Conservation (phyloP, 2,888 invertebrate species). For the Spicauda simplicius region DNA sequence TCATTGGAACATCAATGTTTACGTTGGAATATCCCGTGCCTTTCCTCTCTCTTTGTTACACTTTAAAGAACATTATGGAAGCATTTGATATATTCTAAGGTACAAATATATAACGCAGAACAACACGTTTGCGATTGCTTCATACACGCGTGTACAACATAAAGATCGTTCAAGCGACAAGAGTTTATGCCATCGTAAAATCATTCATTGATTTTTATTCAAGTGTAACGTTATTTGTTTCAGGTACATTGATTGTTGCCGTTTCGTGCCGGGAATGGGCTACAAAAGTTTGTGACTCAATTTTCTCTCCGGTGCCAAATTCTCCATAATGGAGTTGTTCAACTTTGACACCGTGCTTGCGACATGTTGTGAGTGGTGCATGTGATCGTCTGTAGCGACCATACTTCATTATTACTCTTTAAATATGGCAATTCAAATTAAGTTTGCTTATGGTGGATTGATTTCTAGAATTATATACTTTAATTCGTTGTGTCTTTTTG, state of each 20-base stretch:
- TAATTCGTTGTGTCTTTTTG: too few relatives aligned
- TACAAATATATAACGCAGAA: too few relatives aligned
- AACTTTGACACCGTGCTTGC: constrained; percentile 34
- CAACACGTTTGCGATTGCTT: too few relatives aligned
- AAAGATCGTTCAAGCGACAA: neutral
- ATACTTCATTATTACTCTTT: too few relatives aligned
- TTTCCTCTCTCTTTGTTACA: too few relatives aligned
- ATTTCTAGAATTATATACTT: too few relatives aligned
- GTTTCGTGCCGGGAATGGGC: constrained; percentile 18
- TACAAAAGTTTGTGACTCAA: constrained; percentile 30
- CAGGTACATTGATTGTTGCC: constrained; percentile 40
- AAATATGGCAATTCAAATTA: too few relatives aligned
- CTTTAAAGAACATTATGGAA: too few relatives aligned
- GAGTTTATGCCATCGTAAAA: constrained; percentile 6
- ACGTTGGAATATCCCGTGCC: too few relatives aligned
- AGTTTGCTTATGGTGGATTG: too few relatives aligned
- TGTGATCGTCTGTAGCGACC: constrained; percentile 13
- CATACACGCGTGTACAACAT: neutral
- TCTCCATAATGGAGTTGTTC: constrained; percentile 33
- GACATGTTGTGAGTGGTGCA: constrained; percentile 21
- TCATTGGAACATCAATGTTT: too few relatives aligned
- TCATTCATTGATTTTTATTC: constrained; percentile 13
- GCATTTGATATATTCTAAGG: too few relatives aligned
- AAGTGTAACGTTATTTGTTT: constrained; percentile 33
- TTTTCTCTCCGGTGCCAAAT: constrained; percentile 26